These are phyloP conservation scores for Tridacna gigas DNA, from an alignment of 2,888 invertebrate genomes.

Conservation along the genomic window DNA sequence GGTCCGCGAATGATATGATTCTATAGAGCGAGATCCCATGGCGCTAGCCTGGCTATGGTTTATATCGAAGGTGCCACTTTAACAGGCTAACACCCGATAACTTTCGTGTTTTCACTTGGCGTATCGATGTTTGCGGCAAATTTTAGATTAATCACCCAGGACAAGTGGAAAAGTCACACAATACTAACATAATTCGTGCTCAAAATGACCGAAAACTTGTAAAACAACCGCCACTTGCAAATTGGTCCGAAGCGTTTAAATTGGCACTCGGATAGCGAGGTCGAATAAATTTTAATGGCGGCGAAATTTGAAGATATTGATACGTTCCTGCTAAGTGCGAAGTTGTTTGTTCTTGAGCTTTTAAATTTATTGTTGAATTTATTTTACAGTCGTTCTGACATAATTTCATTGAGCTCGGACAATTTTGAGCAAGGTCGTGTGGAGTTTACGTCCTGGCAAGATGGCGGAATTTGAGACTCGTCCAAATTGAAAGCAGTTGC, in stretches of 20 bases:
- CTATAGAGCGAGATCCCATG: conserved; percentile 1
- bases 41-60: conserved; percentile 11
- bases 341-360: conserved; percentile 14
- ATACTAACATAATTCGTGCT: background rate
- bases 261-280: conserved; percentile 9
- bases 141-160: conserved; percentile 15
- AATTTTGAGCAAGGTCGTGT: background rate
- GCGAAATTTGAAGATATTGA: conserved; percentile 26
- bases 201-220: conserved; percentile 2
- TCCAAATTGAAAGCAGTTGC: no score
- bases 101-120: conserved; percentile 34
- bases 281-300: conserved; percentile 17
- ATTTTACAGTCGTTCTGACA: background rate
- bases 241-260: conserved; percentile 15
- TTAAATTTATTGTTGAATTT: conserved; percentile 23
- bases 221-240: conserved; percentile 5
- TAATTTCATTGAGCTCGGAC: background rate
- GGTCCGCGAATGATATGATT: conserved; percentile 50
- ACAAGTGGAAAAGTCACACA: conserved; percentile 12
- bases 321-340: conserved; percentile 15
- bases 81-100: conserved; percentile 40
- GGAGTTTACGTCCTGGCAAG: background rate
- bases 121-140: conserved; percentile 23
- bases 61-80: conserved; percentile 34
- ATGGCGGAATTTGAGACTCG: no score